Conservation (phyloP, 2,113 vertebrate species). For the Kobus ellipsiprymnus region DNA sequence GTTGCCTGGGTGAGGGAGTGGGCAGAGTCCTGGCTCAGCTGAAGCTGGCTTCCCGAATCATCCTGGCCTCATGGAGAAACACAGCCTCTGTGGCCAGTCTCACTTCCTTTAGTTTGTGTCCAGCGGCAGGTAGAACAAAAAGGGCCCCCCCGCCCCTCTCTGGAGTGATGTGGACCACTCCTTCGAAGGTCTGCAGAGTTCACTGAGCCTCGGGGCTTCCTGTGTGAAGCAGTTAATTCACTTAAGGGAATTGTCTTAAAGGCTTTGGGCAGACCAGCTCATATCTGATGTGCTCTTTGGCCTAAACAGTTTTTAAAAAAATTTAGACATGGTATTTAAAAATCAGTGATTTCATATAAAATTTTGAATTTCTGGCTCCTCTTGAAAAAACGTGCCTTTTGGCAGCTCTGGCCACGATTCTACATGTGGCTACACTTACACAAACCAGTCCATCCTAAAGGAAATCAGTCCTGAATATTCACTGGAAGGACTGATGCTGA, state of each 20-base stretch:
- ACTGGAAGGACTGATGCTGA: neutral
- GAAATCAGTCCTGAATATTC: neutral
- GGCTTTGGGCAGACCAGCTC: neutral
- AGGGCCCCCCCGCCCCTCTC: neutral
- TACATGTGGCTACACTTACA: accelerated
- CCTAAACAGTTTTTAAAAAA: neutral
- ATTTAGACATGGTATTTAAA: neutral
- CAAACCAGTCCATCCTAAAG: neutral
- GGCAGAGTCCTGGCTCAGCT: neutral
- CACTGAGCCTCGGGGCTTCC: neutral
- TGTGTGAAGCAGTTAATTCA: neutral
- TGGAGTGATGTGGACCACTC: neutral
- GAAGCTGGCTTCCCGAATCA: neutral
- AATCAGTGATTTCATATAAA: neutral
- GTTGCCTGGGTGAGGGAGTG: neutral
- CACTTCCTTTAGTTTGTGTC: neutral
- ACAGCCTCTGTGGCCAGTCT: neutral
- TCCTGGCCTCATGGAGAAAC: neutral
- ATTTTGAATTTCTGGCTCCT: neutral
- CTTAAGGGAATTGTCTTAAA: neutral
- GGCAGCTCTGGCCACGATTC: neutral
- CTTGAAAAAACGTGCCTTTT: neutral
- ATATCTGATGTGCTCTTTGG: neutral
- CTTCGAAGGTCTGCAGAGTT: neutral
- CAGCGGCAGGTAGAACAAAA: accelerated